phyloP scores from a whole-genome alignment of 1,140 invertebrate species.

The Drosophila lacertosa region DNA sequence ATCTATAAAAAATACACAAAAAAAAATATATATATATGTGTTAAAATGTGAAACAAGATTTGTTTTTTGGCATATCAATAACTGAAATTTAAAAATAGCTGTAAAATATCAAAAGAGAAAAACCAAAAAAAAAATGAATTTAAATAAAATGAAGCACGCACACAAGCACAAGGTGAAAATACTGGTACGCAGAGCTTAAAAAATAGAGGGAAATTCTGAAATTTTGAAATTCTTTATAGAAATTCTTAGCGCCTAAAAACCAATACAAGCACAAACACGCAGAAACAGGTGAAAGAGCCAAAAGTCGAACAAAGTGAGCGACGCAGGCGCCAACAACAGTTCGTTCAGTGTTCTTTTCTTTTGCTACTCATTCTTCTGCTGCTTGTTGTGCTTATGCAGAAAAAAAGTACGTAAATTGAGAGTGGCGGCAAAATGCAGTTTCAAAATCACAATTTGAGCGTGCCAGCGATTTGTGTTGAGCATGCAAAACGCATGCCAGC shows the following conservation, averaged over 20 bases:
- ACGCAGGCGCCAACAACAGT: neutral
- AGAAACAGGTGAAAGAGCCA: constrained; percentile 26
- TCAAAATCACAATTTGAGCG: constrained; percentile 61
- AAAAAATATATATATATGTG: constrained; percentile 16
- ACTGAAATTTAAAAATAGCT: constrained; percentile 77
- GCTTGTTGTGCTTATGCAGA: constrained; percentile 23
- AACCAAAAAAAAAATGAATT: constrained; percentile 44
- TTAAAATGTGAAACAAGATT: constrained; percentile 54
- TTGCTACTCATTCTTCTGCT: neutral
- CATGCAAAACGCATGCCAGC: constrained; percentile 44
- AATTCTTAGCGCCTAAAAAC: constrained; percentile 32
- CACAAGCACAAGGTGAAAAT: constrained; percentile 33
- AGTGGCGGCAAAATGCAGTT: constrained; percentile 59
- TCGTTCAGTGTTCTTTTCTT: neutral
- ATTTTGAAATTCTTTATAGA: constrained; percentile 58
- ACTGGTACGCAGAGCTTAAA: constrained; percentile 56
- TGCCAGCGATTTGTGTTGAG: constrained; percentile 45
- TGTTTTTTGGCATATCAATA: constrained; percentile 80
- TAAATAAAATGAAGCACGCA: constrained; percentile 29
- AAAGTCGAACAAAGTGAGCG: constrained; percentile 1
- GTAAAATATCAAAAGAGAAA: constrained; percentile 52
- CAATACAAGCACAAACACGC: constrained; percentile 20
- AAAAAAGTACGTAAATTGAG: constrained; percentile 51
- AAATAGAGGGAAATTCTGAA: constrained; percentile 64
- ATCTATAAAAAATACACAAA: constrained; percentile 42